Base-by-base conservation (phyloP, 2,888 invertebrate genomes). In the Ceramica pisi region DNA sequence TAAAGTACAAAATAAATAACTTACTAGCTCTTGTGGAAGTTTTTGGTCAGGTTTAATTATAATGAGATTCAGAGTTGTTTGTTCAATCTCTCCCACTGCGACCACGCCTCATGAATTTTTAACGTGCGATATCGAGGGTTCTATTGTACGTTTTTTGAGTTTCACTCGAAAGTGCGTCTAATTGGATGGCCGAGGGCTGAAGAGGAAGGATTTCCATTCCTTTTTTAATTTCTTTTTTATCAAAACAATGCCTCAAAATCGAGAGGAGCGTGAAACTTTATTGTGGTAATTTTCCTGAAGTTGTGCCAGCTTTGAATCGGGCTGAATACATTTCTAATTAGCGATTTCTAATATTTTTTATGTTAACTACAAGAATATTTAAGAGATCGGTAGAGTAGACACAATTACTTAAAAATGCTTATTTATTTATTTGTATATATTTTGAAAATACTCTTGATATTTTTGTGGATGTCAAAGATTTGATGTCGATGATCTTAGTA, bases 141-240 rank as follows among this genome's bases (percentile, higher is more conserved):
- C 90, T 89, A 92, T 92, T 94, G 91, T 91, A 90, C 89, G 88
- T 92, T 93, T 94, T 89, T 93, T 89, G 90, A 90, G 84, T 89
- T 92, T 88, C 89, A 86, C 89, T 86, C 74, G 84, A 89, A 90
- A 90, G 89, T 90, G 87, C 89, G 89, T 92, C 92, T 94, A 94
- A 94, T 94, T 94, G 94, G 93, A 93, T 84, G 88, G 90, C 83
- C 87, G 86, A 86, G 87, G 88, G 88, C 86, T 88, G 87, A 87
- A 78, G 82, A 86, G 85, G 88, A 89, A 90, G 88, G 87, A 88
- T 89, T 89, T 87, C 81, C 84, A 86, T 87, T 89, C 83, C 82
- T 78, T 77, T 76, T 75, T 83, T 79, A 80, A 70, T 81, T 78
- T 63, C 65, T 78, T 80, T 81, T 86, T 82, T 75, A 76, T 80